phyloP scores from a whole-genome alignment of 2,113 vertebrate species.

The Harpagus bidentatus region DNA sequence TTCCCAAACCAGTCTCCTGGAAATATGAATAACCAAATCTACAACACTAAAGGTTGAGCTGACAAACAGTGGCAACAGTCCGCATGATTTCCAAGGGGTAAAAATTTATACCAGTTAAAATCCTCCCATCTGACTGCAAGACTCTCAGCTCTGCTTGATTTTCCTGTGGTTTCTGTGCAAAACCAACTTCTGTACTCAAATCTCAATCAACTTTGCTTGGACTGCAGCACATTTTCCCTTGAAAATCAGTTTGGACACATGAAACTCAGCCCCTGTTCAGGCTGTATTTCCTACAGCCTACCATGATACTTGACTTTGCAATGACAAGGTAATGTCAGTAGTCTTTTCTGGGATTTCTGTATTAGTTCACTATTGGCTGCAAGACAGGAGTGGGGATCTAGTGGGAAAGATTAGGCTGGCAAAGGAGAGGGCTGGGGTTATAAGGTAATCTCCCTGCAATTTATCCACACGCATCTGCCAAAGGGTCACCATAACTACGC shows the following conservation, averaged over 20 bases:
- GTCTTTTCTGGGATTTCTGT: background rate
- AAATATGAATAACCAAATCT: background rate
- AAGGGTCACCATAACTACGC: accelerated
- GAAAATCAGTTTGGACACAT: background rate
- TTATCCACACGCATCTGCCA: background rate
- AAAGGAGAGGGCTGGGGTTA: background rate
- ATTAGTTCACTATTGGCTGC: background rate
- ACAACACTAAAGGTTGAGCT: background rate
- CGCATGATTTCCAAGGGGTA: background rate
- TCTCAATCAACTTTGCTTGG: background rate
- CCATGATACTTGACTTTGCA: background rate
- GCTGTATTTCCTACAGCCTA: background rate
- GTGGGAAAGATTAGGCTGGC: background rate
- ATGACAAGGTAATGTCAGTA: background rate
- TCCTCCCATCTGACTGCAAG: background rate
- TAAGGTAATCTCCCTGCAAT: accelerated
- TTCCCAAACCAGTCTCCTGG: background rate
- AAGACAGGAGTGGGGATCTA: background rate
- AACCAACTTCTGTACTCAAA: background rate
- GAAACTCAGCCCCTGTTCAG: background rate
- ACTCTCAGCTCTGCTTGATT: background rate
- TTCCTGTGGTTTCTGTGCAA: background rate
- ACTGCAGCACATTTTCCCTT: background rate
- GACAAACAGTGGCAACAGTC: background rate
- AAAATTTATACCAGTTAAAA: background rate